Evolutionary conservation across 2,888 invertebrate species (phyloP).

Genomic region (Trichogramma dendrolimi): DNA sequence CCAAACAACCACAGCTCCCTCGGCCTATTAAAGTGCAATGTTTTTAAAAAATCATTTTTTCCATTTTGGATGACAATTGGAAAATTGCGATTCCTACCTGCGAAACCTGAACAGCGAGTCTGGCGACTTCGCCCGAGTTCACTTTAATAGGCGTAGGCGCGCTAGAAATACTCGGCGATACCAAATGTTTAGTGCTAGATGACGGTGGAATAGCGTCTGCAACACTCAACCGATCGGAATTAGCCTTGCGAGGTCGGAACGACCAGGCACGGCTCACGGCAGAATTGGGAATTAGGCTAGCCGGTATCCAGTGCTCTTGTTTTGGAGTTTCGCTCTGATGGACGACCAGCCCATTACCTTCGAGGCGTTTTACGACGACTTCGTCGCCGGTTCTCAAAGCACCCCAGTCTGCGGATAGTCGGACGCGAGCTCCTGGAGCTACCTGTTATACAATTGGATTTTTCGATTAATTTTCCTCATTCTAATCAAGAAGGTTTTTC

Average conservation of each 20-base stretch:
- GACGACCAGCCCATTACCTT: slow-evolving; percentile 48
- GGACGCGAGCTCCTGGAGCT: slow-evolving; percentile 47
- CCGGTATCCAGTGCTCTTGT: slow-evolving; percentile 50
- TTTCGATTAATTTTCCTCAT: not conserved
- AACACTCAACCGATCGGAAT: slow-evolving; percentile 28
- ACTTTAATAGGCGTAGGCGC: slow-evolving; percentile 43
- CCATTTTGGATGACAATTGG: too few relatives aligned
- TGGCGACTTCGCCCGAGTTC: slow-evolving; percentile 45
- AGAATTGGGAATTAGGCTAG: slow-evolving; percentile 49
- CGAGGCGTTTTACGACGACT: slow-evolving; percentile 44
- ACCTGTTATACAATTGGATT: slow-evolving; percentile 36
- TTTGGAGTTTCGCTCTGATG: slow-evolving; percentile 38
- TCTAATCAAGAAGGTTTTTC: not conserved
- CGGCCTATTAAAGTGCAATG: slow-evolving; percentile 29
- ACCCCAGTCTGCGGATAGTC: slow-evolving; percentile 49
- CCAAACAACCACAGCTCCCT: slow-evolving; percentile 41
- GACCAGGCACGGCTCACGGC: slow-evolving; percentile 48
- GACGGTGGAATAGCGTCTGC: not conserved
- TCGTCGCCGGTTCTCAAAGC: slow-evolving; percentile 48
- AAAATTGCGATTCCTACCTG: slow-evolving; percentile 12
- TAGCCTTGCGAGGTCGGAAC: slow-evolving; percentile 45
- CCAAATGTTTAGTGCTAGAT: slow-evolving; percentile 13
- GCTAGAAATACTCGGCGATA: slow-evolving; percentile 37
- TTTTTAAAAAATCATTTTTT: not conserved
- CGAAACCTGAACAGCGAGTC: slow-evolving; percentile 42